Percentiles rank a stretch among this genome's conserved stretches.
Evolutionary conservation across 2,797 vertebrate species (phyloP).

Genomic region (Sebastes diaconus): DNA sequence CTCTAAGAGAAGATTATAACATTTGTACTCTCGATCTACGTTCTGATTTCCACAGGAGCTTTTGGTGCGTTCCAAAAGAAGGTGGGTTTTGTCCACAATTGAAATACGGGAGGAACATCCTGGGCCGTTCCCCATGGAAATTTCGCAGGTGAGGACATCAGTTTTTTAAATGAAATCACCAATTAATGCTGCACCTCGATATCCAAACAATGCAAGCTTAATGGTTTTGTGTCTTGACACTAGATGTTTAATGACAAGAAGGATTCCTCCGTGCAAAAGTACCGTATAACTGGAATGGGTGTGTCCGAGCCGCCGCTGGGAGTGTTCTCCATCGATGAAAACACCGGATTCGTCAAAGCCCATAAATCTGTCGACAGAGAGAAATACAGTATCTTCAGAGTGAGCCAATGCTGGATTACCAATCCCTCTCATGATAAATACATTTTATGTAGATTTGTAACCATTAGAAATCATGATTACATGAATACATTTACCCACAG

Average conservation of each 20-base stretch:
- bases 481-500: conserved; percentile 55
- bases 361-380: conserved; percentile 81
- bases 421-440: background rate
- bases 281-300: conserved; percentile 79
- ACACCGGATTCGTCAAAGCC: conserved; percentile 57
- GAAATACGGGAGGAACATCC: conserved; percentile 82
- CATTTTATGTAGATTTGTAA: background rate
- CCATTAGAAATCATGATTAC: background rate
- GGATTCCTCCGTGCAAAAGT: background rate
- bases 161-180: background rate
- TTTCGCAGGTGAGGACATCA: conserved; percentile 66
- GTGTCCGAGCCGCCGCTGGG: conserved; percentile 68
- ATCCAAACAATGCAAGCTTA: background rate
- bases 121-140: conserved; percentile 74
- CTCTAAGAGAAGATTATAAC: background rate
- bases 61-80: conserved; percentile 81
- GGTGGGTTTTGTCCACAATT: conserved; percentile 87
- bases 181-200: background rate
- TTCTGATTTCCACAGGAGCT: conserved; percentile 65
- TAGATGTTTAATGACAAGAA: conserved; percentile 83
- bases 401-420: conserved; percentile 54
- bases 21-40: background rate
- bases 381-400: conserved; percentile 55
- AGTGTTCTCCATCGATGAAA: conserved; percentile 78
- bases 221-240: background rate